These are phyloP conservation scores for Ryuthela nishihirai DNA, from an alignment of 2,888 invertebrate genomes.

Conservation along the genomic window DNA sequence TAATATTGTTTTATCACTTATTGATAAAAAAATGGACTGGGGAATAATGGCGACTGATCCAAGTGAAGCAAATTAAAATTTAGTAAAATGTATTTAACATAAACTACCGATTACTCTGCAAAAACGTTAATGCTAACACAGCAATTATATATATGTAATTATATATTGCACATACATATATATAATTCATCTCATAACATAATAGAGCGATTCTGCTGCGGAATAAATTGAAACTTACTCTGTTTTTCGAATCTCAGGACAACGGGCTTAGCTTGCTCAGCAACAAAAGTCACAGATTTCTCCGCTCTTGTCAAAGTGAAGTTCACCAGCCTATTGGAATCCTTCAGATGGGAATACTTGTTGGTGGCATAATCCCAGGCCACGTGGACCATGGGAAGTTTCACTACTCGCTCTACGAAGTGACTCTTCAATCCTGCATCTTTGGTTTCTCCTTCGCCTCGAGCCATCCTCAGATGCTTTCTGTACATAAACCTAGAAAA, in stretches of 20 bases:
- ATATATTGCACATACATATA: no score
- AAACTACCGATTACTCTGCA: no score
- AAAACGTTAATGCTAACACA: no score
- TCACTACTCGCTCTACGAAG: slow-evolving; percentile 68
- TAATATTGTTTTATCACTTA: no score
- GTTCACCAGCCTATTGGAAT: slow-evolving; percentile 46
- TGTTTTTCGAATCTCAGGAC: slow-evolving; percentile 69
- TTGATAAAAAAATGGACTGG: no score
- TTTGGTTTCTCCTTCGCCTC: slow-evolving; percentile 13
- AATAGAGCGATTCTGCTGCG: background rate
- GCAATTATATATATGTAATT: no score
- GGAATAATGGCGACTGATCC: no score
- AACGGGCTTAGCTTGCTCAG: slow-evolving; percentile 69
- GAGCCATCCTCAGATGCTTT: slow-evolving; percentile 24
- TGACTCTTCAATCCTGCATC: slow-evolving; percentile 12
- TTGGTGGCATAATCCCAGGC: slow-evolving; percentile 69
- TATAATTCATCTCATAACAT: background rate
- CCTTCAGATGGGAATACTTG: slow-evolving; percentile 69
- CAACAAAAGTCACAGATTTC: slow-evolving; percentile 65
- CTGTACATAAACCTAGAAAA: slow-evolving; percentile 19
- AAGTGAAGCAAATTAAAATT: no score
- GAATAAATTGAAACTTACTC: slow-evolving; percentile 47
- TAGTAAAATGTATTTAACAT: no score
- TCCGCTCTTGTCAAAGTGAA: slow-evolving; percentile 50
- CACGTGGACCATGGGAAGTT: slow-evolving; percentile 76